phyloP scores from a whole-genome alignment of 2,888 invertebrate species.

The Hydriomena furcata region DNA sequence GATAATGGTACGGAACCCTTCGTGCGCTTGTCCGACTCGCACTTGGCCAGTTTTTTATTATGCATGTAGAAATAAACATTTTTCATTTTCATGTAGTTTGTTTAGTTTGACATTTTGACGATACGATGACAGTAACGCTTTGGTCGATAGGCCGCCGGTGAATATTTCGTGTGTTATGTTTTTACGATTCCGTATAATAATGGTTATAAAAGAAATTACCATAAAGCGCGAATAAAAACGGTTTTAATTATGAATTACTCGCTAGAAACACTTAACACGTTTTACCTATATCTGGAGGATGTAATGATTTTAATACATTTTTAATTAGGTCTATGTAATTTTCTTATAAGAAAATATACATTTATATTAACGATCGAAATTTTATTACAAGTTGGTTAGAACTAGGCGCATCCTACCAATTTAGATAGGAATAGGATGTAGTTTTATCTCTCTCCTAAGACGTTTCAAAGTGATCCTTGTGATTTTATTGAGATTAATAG shows the following conservation, averaged over 20 bases:
- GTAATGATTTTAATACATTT: constrained; percentile 18
- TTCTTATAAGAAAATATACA: not conserved
- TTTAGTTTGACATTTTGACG: too few relatives aligned
- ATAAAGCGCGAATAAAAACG: constrained; percentile 26
- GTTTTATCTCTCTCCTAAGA: too few relatives aligned
- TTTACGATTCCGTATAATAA: constrained; percentile 19
- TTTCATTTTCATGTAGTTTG: too few relatives aligned
- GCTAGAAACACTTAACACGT: constrained; percentile 23
- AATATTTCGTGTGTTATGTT: constrained; percentile 19
- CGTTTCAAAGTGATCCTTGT: too few relatives aligned
- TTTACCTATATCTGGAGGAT: constrained; percentile 3
- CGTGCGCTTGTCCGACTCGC: too few relatives aligned
- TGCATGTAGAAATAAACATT: too few relatives aligned
- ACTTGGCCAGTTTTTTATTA: too few relatives aligned
- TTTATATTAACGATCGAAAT: constrained; percentile 2
- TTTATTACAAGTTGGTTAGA: not conserved
- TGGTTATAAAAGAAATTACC: constrained; percentile 25
- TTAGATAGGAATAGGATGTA: too few relatives aligned
- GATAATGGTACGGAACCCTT: too few relatives aligned
- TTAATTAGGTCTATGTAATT: constrained; percentile 24
- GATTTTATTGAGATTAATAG: too few relatives aligned
- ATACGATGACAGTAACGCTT: not conserved
- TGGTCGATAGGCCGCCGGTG: too few relatives aligned
- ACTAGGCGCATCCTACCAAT: too few relatives aligned
- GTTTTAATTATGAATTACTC: constrained; percentile 25